Evolutionary conservation across 1,140 invertebrate genomes (phyloP), one percentile per base, ranked within the genome.

Genomic region (Drosophila pachea): DNA sequence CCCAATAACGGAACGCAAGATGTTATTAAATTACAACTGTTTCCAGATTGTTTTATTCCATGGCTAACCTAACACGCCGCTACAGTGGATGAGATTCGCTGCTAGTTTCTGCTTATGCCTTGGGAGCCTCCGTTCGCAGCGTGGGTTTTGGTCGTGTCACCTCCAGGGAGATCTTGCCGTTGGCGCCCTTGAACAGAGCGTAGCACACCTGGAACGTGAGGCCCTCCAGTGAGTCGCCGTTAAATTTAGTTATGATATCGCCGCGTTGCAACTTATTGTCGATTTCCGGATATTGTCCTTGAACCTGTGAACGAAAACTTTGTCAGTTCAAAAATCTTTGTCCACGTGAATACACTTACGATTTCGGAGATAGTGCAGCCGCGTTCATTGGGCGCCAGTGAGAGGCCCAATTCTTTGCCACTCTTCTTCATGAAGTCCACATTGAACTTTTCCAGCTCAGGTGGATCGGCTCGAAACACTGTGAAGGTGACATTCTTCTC

Each of bases 341-440:
- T 16, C 3, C 7, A 5, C 5, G 4, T 62, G 16, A 4, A 45
- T 16, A 7, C 4, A 91, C 93, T 93, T 89, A 99, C 98, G 86
- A 99, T 93, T 89, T 99, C 98, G 22, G 95, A 96, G 65, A 99
- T 94, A 89, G 97, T 99, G 59, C 98, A 96, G 36, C 97, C 97
- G 31, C 94, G 93, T 48, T 95, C 96, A 81, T 95, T 94, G n/a
- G 95, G 96, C 12, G 97, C 94, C 67, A 98, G 94, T 73, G 95
- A 96, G 36, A 99, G 92, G 0, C 98, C 98, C 4, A 99, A 92
- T 52, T 97, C 97, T 91, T 97, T 95, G 7, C 97, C 97, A 0
- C 95, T 92, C 89, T 99, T 99, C 88, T 98, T 98, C 31, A 94
- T 91, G 29, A 99, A 90, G 66, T 99, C 97, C 0, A 99, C 94